A percentile compares a stretch with the other conserved stretches of the same genome.
Evolutionary conservation across 1,140 invertebrate genomes (phyloP).

Genomic region (Pogonognathellus flavescens): DNA sequence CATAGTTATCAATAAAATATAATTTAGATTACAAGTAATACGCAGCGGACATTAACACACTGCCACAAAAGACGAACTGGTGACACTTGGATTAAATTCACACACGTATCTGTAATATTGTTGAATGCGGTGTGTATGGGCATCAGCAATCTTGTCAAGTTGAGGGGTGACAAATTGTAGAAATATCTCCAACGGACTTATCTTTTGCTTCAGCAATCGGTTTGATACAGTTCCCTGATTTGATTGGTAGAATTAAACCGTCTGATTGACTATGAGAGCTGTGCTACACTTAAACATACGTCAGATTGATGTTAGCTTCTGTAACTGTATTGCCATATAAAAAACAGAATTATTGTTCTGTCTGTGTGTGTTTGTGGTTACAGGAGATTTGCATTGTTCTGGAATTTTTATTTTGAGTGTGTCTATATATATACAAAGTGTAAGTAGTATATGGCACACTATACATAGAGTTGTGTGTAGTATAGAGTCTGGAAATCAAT

Average conservation of each 20-base stretch:
- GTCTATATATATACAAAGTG: too few relatives aligned
- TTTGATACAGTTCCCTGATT: slow-evolving; percentile 16
- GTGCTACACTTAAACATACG: neutral
- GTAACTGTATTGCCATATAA: neutral
- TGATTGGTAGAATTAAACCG: slow-evolving; percentile 26
- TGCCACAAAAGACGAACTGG: too few relatives aligned
- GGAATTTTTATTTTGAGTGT: neutral
- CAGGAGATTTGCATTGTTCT: neutral
- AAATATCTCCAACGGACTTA: neutral
- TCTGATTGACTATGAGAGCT: slow-evolving; percentile 19
- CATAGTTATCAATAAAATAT: too few relatives aligned
- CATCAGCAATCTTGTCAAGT: neutral
- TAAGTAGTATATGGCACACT: too few relatives aligned
- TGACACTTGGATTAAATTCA: too few relatives aligned
- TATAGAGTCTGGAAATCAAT: too few relatives aligned
- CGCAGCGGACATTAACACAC: too few relatives aligned
- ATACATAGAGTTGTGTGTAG: too few relatives aligned
- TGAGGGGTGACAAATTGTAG: slow-evolving; percentile 33
- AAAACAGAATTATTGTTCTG: neutral
- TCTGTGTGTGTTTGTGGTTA: neutral
- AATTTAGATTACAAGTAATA: too few relatives aligned
- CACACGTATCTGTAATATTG: too few relatives aligned
- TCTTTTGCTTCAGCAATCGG: slow-evolving; percentile 2
- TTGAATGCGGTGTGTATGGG: too few relatives aligned
- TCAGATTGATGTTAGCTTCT: neutral